Conservation (phyloP, 2,888 invertebrate genomes). For the Eupeodes luniger region DNA sequence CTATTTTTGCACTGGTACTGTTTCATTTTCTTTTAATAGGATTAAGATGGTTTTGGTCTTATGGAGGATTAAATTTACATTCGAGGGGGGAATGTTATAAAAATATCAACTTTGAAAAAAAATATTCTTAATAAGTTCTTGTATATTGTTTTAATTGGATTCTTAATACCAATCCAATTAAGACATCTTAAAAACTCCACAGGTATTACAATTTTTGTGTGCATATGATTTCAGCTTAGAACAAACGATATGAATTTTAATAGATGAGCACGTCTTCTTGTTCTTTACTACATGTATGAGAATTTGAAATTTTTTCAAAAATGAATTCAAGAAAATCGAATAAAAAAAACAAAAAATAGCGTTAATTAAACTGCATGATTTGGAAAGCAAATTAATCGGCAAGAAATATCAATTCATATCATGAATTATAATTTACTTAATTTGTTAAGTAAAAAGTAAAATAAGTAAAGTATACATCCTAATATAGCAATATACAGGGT, state of each 20-base stretch:
- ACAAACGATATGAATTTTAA: background rate
- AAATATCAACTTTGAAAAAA: background rate
- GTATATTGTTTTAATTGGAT: constrained; percentile 4
- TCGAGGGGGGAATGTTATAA: background rate
- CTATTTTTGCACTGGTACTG: background rate
- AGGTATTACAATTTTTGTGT: background rate
- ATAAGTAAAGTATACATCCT: too few species aligned
- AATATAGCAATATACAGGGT: too few species aligned
- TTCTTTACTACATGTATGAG: too few species aligned
- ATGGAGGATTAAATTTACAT: constrained; percentile 6
- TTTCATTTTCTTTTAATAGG: constrained; percentile 14
- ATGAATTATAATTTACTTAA: too few species aligned
- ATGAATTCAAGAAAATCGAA: too few species aligned
- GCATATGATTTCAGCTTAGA: background rate
- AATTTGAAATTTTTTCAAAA: too few species aligned
- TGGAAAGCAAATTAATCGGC: too few species aligned
- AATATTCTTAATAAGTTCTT: background rate
- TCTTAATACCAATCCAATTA: constrained; percentile 20
- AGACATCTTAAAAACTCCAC: background rate
- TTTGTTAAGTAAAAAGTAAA: too few species aligned
- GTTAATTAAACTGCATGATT: too few species aligned
- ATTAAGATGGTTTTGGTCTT: constrained; percentile 21
- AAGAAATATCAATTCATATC: too few species aligned
- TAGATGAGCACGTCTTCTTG: too few species aligned
- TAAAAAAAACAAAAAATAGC: too few species aligned